A percentile compares a stretch with the other conserved stretches of the same genome.
Evolutionary conservation across 2,797 vertebrate genomes (phyloP).

Genomic region (Cirrhinus molitorella): DNA sequence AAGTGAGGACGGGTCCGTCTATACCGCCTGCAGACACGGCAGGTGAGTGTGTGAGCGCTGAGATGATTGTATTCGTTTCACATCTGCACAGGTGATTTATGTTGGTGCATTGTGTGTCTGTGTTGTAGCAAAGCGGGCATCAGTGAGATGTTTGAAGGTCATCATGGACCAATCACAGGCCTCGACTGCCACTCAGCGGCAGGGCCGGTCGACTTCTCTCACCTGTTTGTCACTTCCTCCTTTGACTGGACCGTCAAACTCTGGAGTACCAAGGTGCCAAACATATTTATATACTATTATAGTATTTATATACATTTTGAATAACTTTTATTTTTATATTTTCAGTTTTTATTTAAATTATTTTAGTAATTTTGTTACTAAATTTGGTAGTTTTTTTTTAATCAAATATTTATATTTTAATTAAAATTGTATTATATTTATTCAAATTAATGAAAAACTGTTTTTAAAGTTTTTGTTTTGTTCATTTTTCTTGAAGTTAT

Average conservation of each 20-base stretch:
- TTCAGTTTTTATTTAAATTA: no score
- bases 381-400: no score
- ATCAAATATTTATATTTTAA: no score
- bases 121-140: constrained; percentile 94
- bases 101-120: constrained; percentile 12
- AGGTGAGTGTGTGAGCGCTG: constrained; percentile 78
- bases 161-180: constrained; percentile 97
- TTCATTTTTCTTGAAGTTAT: no score
- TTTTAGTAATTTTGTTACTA: background rate
- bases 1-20: constrained; percentile 97
- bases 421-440: no score
- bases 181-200: constrained; percentile 95
- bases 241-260: constrained; percentile 99
- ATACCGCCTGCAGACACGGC: constrained; percentile 97
- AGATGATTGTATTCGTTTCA: background rate
- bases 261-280: constrained; percentile 95
- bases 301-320: background rate
- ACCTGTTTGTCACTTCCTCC: constrained; percentile 97
- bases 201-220: constrained; percentile 96
- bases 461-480: no score
- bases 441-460: no score
- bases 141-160: constrained; percentile 98
- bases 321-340: background rate
- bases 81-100: background rate
- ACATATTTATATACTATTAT: background rate